Conservation (phyloP, 2,888 invertebrate genomes). For the Nebria salina region DNA sequence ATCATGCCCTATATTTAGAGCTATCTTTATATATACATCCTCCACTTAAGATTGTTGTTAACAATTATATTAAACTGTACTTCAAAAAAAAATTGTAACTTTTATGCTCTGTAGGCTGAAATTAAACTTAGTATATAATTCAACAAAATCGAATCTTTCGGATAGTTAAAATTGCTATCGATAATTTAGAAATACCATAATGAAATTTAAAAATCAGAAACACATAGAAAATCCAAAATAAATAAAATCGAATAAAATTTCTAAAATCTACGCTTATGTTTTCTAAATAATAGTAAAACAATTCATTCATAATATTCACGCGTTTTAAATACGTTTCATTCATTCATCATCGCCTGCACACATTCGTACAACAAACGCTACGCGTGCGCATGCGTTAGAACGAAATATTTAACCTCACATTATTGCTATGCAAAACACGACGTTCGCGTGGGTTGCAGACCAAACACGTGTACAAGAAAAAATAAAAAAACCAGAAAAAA, state of each 20-base stretch:
- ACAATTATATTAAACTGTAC: too few species aligned
- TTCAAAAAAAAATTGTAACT: too few species aligned
- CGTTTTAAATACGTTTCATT: not conserved
- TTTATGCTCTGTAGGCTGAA: too few species aligned
- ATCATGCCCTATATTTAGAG: too few species aligned
- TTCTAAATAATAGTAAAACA: not conserved
- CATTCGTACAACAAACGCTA: not conserved
- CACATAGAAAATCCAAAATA: not conserved
- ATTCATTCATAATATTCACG: conserved; percentile 1
- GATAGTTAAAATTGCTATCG: too few species aligned
- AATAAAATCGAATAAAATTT: not conserved
- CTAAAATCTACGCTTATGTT: not conserved
- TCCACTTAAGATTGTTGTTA: too few species aligned
- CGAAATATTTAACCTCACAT: conserved; percentile 29
- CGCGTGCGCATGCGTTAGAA: not conserved
- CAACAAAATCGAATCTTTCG: too few species aligned
- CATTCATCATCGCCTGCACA: not conserved
- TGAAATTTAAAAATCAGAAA: too few species aligned
- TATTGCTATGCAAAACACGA: conserved; percentile 37
- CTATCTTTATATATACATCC: too few species aligned
- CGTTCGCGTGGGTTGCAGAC: conserved; percentile 32
- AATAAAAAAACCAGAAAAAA: conserved; percentile 6
- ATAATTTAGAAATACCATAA: too few species aligned
- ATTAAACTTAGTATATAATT: too few species aligned
- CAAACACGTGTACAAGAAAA: conserved; percentile 30